Evolutionary conservation across 1,140 invertebrate genomes (phyloP).

Genomic region (Drosophila teissieri): DNA sequence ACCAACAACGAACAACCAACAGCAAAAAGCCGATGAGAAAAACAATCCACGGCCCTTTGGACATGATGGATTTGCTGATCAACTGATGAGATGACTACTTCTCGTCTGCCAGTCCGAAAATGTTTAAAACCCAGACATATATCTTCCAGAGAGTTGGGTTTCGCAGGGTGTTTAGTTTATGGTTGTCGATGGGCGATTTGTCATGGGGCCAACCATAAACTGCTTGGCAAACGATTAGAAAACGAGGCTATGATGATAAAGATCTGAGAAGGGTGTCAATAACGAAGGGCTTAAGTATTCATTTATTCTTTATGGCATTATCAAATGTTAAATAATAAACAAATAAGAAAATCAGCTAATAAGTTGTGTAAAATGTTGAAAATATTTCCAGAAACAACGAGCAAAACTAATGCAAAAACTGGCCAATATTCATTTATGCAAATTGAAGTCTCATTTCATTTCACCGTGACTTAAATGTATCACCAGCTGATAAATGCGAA

Average conservation of each 20-base stretch:
- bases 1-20: conserved; percentile 2
- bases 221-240: conserved; percentile 10
- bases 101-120: conserved; percentile 30
- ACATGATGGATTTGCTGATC: conserved; percentile 58
- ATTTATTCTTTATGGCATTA: background rate
- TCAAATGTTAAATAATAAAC: too few species aligned
- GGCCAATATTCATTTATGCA: conserved; percentile 2
- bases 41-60: conserved; percentile 26
- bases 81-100: conserved; percentile 37
- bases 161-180: conserved; percentile 43
- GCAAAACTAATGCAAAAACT: too few species aligned
- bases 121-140: conserved; percentile 22
- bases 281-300: background rate
- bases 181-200: conserved; percentile 42
- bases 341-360: too few species aligned
- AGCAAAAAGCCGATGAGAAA: background rate
- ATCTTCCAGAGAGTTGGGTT: conserved; percentile 28
- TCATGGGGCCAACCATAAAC: conserved; percentile 28
- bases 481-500: background rate
- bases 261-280: background rate
- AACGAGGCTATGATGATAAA: conserved; percentile 7
- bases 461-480: background rate
- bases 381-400: too few species aligned
- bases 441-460: background rate
- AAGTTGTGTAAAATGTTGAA: too few species aligned